These are phyloP conservation scores for Pterocles gutturalis DNA, from an alignment of 2,113 vertebrate genomes.

Conservation along the genomic window DNA sequence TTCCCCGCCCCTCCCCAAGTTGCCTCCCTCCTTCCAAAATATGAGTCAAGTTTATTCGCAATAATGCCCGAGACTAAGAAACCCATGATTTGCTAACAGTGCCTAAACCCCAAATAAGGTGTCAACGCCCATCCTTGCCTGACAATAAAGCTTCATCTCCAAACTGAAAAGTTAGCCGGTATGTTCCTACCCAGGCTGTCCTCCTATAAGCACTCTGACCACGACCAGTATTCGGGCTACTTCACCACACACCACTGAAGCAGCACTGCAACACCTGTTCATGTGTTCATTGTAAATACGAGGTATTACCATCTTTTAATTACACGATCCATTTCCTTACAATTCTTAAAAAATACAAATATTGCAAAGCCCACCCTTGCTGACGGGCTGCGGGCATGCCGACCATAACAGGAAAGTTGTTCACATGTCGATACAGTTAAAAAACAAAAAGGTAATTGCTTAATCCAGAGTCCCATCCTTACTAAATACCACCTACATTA, in stretches of 20 bases:
- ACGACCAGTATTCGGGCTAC: neutral
- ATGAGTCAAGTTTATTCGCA: constrained; percentile 37
- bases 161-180: neutral
- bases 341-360: neutral
- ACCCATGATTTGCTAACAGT: neutral
- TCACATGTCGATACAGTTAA: neutral
- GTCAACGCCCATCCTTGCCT: neutral
- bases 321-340: neutral
- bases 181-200: neutral
- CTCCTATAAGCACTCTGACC: neutral
- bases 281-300: neutral
- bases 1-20: neutral
- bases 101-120: neutral
- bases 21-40: neutral
- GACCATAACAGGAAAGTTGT: neutral
- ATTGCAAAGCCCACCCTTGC: neutral
- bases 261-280: neutral
- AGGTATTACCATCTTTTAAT: neutral
- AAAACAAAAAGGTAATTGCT: neutral
- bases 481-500: constrained; percentile 10
- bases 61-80: neutral
- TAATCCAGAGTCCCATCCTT: neutral
- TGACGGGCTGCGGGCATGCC: neutral
- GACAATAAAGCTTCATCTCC: neutral
- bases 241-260: neutral